A percentile compares a stretch with the other conserved stretches of the same genome.
Conservation (phyloP, 2,797 vertebrate species). For the Knipowitschia caucasica region DNA sequence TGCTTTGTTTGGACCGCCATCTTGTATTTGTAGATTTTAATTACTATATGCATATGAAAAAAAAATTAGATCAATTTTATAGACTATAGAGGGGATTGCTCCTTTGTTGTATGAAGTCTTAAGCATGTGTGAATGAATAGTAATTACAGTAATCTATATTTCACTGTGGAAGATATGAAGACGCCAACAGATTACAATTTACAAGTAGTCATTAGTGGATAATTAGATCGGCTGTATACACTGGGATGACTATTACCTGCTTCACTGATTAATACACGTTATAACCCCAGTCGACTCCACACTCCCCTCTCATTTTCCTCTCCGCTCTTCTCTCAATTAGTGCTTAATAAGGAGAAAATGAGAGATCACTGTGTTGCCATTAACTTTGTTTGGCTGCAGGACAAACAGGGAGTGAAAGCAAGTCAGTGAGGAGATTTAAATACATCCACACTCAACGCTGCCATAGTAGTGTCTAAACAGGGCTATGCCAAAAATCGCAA, state of each 20-base stretch:
- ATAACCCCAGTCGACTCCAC: slow-evolving; percentile 43
- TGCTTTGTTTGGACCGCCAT: too few species aligned
- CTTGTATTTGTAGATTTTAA: too few species aligned
- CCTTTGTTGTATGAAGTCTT: slow-evolving; percentile 3
- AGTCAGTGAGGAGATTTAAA: slow-evolving; percentile 37
- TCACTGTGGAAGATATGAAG: slow-evolving; percentile 18
- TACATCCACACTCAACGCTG: slow-evolving; percentile 16
- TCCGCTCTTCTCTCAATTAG: slow-evolving; percentile 60
- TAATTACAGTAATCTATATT: slow-evolving; percentile 11
- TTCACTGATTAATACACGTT: slow-evolving; percentile 66
- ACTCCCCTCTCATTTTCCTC: slow-evolving; percentile 40
- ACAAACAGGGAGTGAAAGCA: slow-evolving; percentile 44
- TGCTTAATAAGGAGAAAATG: slow-evolving; percentile 67
- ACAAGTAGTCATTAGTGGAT: slow-evolving; percentile 58
- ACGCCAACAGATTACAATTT: slow-evolving; percentile 51
- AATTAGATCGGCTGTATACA: slow-evolving; percentile 66
- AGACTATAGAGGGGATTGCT: background rate
- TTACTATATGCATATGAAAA: background rate
- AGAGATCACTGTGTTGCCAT: slow-evolving; percentile 48
- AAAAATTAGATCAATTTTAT: slow-evolving; percentile 6
- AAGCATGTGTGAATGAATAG: background rate
- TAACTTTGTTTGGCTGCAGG: slow-evolving; percentile 41
- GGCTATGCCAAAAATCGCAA: background rate
- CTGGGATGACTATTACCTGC: slow-evolving; percentile 65
- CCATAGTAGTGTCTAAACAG: background rate